Evolutionary conservation across 2,113 vertebrate species (phyloP).

Genomic region (Platichthys flesus): DNA sequence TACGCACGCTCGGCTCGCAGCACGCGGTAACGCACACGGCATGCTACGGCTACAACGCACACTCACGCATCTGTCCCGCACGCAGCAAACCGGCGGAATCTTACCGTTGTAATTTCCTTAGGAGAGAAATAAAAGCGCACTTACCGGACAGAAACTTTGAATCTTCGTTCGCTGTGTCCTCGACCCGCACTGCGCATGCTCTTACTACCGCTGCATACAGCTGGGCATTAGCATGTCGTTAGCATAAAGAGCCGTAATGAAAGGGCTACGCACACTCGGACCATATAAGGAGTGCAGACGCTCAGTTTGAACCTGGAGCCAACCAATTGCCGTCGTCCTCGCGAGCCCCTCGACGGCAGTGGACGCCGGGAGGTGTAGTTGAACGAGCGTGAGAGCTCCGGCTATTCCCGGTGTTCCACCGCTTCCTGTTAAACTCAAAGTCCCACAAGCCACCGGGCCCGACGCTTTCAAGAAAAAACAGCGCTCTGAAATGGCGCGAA

Average conservation of each 20-base stretch:
- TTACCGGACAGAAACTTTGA: slow-evolving; percentile 86
- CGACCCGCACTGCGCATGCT: slow-evolving; percentile 82
- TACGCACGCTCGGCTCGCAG: slow-evolving; percentile 19
- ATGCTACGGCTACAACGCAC: neutral
- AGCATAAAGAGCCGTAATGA: slow-evolving; percentile 77
- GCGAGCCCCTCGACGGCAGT: slow-evolving; percentile 12
- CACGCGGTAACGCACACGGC: slow-evolving; percentile 12
- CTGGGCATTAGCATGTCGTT: slow-evolving; percentile 79
- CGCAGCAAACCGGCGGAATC: neutral
- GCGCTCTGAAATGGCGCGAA: slow-evolving; percentile 77
- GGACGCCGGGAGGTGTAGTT: slow-evolving; percentile 76
- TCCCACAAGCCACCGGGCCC: slow-evolving; percentile 57
- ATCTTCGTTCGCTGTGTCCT: slow-evolving; percentile 79
- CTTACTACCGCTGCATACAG: slow-evolving; percentile 81
- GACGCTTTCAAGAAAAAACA: slow-evolving; percentile 59
- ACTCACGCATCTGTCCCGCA: too few relatives aligned
- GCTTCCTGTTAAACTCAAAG: slow-evolving; percentile 37
- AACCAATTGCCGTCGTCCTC: slow-evolving; percentile 68
- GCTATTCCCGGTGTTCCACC: neutral
- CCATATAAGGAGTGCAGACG: slow-evolving; percentile 81
- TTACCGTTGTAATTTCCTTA: neutral
- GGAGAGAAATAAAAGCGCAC: slow-evolving; percentile 62
- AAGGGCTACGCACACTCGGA: slow-evolving; percentile 51
- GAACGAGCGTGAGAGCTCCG: neutral
- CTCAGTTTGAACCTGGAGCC: slow-evolving; percentile 71